Evolutionary conservation across 2,797 vertebrate genomes (phyloP), one percentile per base, ranked within the genome.

Genomic region (Myripristis jacobus): DNA sequence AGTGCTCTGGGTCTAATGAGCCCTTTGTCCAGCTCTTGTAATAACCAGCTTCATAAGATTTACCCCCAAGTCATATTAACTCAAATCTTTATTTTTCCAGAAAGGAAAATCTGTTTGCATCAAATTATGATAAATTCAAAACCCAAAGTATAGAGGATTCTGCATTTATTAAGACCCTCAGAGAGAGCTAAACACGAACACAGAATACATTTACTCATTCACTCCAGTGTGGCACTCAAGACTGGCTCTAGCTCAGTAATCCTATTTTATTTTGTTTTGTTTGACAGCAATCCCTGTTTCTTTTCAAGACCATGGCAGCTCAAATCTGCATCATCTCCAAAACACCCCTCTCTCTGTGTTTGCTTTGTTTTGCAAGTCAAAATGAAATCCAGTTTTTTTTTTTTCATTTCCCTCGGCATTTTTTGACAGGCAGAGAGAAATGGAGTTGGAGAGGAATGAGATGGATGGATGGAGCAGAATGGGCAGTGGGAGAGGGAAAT

Each of bases 361-460:
- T n/a, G n/a, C 58, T 73, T 63, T 22, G n/a, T 11, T 48, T 43
- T 22, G 47, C 47, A 48, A 48, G 18, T 9, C 3, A 48, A 22
- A 22, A 43, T 36, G 25, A 66, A 71, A 50, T 12, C 50, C 25
- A 51, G 36, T 44, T 44, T 12, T 51, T 78, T 13, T 50, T 77
- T 75, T 76, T 60, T 79, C 43, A 73, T 77, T 75, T 66, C 44
- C 51, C 64, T 22, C 64, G 46, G 79, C 36, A 57, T 55, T 67
- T 74, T 73, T 41, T 75, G 46, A 16, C 19, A 34, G 50, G 74
- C 19, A 55, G 48, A 54, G 52, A 68, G 44, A 11, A 65, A 59
- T 60, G 36, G 36, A 75, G 47, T 60, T 18, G 4, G 25, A 53
- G 22, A 34, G 24, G 27, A 56, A 11, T 51, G 79, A 63, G 54